Evolutionary conservation across 2,113 vertebrate species (phyloP), one percentile per base, ranked within the genome.

Genomic region (Lanius ludovicianus): DNA sequence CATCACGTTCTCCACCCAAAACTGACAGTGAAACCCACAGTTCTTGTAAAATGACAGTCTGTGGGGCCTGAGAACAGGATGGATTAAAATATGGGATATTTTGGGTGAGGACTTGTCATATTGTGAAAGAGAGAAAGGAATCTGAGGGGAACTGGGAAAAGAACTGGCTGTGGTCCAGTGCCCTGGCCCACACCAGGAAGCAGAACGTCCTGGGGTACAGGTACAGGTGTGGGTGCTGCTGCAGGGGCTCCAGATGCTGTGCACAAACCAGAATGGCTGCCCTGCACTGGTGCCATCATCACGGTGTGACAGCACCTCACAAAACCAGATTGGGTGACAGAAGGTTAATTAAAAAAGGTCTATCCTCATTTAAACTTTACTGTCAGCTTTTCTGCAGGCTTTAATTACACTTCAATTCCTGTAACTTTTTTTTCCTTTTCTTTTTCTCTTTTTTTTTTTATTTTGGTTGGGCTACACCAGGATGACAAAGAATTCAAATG

Each of bases 31-130:
- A 42, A 10, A 35, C 21, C 18, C 49, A 3, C 8, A 74, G 8
- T 17, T 57, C 50, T 16, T 49, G 35, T 8, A 11, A 73, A 65
- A 41, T 14, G 50, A 86, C 19, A 1, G 9, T 23, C 56, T 78
- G 7, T 4, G 37, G 10, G 19, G 15, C 11, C 70, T 23, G 37
- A 67, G 46, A 88, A 52, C 1, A 3, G n/a, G 41, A 65, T 0
- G 4, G 30, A 69, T 2, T 71, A 17, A 74, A 53, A 65, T n/a
- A 52, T 1, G 7, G 24, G 16, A 17, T 28, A 44, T 39, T 25
- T 0, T 74, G 3, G 9, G 31, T 64, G 56, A 71, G 23, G 9
- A 17, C 5, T 33, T 33, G 27, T 60, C 1, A 0, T 10, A 46
- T 8, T 44, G 68, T 15, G 5, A 69, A 76, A n/a, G 57, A 65